These are phyloP conservation scores for Pomacea canaliculata DNA, from an alignment of 2,888 invertebrate genomes.

Conservation along the genomic window DNA sequence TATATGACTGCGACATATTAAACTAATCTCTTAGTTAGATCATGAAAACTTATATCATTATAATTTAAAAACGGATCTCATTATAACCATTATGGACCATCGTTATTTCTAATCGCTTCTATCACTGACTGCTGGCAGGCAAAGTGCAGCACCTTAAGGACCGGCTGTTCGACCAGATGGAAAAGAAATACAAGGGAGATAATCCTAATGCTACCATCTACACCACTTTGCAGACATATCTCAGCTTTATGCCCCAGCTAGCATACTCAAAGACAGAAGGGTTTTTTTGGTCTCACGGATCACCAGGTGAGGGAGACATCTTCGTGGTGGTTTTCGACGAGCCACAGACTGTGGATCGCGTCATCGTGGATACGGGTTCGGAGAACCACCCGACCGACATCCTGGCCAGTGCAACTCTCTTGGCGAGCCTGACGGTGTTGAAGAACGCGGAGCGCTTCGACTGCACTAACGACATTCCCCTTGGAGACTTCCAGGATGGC, in stretches of 20 bases:
- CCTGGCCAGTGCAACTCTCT: slow-evolving; percentile 52
- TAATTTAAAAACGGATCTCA: too few species aligned
- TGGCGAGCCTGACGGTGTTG: slow-evolving; percentile 47
- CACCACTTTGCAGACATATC: slow-evolving; percentile 62
- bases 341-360: slow-evolving; percentile 51
- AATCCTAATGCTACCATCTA: slow-evolving; percentile 67
- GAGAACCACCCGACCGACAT: slow-evolving; percentile 55
- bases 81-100: too few species aligned
- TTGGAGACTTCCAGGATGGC: slow-evolving; percentile 57
- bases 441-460: slow-evolving; percentile 29
- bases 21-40: too few species aligned
- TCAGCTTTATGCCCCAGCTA: slow-evolving; percentile 61
- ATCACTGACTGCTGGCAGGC: neutral
- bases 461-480: slow-evolving; percentile 42
- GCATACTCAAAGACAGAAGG: slow-evolving; percentile 65
- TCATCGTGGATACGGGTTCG: slow-evolving; percentile 63
- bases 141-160: slow-evolving; percentile 54
- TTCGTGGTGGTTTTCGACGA: slow-evolving; percentile 62
- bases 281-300: slow-evolving; percentile 67
- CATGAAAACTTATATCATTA: too few species aligned
- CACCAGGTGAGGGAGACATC: slow-evolving; percentile 56
- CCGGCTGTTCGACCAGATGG: slow-evolving; percentile 43
- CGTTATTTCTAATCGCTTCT: too few species aligned
- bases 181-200: slow-evolving; percentile 51
- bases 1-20: too few species aligned